A percentile compares a stretch with the other conserved stretches of the same genome.
Conservation (phyloP, 2,888 invertebrate genomes). For the Drosophila parthenogenetica region DNA sequence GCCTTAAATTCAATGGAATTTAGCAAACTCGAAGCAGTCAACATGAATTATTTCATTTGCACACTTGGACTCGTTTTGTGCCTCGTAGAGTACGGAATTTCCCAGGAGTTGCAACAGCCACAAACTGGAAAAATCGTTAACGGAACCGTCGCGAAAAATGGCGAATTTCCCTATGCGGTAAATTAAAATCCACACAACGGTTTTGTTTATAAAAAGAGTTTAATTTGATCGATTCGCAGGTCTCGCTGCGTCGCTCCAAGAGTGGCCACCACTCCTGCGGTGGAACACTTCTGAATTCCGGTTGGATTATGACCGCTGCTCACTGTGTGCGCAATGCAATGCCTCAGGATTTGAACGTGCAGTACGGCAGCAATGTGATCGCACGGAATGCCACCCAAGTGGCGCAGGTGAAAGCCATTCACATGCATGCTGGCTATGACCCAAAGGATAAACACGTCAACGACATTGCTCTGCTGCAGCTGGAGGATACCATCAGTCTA, state of each 20-base stretch:
- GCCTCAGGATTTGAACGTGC: conserved; percentile 72
- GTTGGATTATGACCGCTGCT: conserved; percentile 83
- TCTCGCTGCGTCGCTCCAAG: conserved; percentile 73
- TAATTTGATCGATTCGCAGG: conserved; percentile 39
- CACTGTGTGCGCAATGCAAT: conserved; percentile 76
- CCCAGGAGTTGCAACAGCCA: neutral
- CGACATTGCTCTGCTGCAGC: conserved; percentile 81
- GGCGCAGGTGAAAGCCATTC: conserved; percentile 65
- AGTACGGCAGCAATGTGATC: conserved; percentile 79
- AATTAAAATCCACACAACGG: conserved; percentile 25
- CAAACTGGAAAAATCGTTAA: conserved; percentile 78
- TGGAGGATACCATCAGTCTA: conserved; percentile 59
- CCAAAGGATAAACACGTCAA: conserved; percentile 70
- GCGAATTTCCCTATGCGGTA: conserved; percentile 82
- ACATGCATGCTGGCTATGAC: conserved; percentile 76
- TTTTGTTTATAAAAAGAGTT: too few species aligned
- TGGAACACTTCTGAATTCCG: conserved; percentile 76
- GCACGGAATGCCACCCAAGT: conserved; percentile 67
- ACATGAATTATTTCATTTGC: conserved; percentile 31
- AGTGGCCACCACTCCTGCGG: conserved; percentile 82
- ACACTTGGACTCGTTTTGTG: conserved; percentile 9
- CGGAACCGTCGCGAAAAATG: conserved; percentile 73
- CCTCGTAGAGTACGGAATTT: neutral
- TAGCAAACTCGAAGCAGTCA: neutral
- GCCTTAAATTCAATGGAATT: conserved; percentile 47